phyloP scores from a whole-genome alignment of 2,888 invertebrate genomes.

The Halictus ligatus region DNA sequence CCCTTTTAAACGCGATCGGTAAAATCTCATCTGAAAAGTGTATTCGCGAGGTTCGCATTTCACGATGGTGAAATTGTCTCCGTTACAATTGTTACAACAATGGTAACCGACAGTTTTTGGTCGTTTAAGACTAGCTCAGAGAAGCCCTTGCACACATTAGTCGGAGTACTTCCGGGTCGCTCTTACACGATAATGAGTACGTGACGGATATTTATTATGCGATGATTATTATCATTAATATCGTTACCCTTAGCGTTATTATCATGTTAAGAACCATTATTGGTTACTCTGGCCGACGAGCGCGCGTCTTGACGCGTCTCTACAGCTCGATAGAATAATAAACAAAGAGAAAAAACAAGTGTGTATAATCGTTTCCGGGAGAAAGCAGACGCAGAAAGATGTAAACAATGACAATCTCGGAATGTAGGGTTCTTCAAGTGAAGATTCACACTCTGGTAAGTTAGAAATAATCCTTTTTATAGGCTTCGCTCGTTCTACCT shows the following conservation, averaged over 20 bases:
- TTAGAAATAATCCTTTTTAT: constrained; percentile 6
- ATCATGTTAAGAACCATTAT: constrained; percentile 40
- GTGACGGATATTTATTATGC: constrained; percentile 60
- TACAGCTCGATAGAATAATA: constrained; percentile 23
- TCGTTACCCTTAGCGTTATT: constrained; percentile 58
- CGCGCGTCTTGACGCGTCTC: constrained; percentile 19
- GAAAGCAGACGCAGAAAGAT: background rate
- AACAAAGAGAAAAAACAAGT: background rate
- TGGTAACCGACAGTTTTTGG: constrained; percentile 54
- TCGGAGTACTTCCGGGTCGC: constrained; percentile 36
- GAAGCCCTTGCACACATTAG: constrained; percentile 38
- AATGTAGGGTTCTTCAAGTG: constrained; percentile 28
- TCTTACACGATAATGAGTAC: constrained; percentile 55
- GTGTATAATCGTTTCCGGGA: background rate
- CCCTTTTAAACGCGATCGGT: constrained; percentile 47
- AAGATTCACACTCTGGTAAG: background rate
- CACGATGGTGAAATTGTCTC: constrained; percentile 30
- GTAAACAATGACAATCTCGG: constrained; percentile 10
- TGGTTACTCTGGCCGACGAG: constrained; percentile 55
- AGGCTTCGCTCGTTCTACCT: background rate
- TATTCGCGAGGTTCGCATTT: constrained; percentile 16
- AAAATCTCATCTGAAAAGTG: constrained; percentile 46
- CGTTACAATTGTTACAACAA: constrained; percentile 42
- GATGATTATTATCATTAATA: constrained; percentile 61
- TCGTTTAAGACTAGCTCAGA: constrained; percentile 54